A percentile compares a stretch with the other conserved stretches of the same genome.
Conservation (phyloP, 2,888 invertebrate species). For the Acrobasis repandana region DNA sequence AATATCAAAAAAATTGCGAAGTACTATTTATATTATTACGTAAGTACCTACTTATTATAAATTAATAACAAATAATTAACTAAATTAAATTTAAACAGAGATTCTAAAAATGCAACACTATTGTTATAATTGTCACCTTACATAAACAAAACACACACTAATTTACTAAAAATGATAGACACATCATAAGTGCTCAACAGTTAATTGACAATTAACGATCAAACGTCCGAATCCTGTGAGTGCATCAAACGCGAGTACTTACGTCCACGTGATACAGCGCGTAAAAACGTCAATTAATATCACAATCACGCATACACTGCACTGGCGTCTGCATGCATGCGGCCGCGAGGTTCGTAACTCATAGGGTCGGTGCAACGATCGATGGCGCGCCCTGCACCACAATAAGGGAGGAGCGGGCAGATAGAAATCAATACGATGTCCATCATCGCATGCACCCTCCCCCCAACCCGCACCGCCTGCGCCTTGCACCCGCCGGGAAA, state of each 20-base stretch:
- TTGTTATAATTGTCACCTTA: background rate
- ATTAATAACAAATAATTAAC: too few relatives aligned
- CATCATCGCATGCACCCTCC: conserved; percentile 85
- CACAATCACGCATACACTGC: conserved; percentile 50
- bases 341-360: conserved; percentile 59
- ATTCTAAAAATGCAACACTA: background rate
- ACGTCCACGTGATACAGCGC: conserved; percentile 62
- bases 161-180: background rate
- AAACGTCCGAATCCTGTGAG: conserved; percentile 22
- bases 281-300: conserved; percentile 45
- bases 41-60: too few relatives aligned
- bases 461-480: conserved; percentile 82
- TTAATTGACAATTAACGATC: conserved; percentile 27
- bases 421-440: conserved; percentile 84
- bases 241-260: conserved; percentile 45
- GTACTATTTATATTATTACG: too few relatives aligned
- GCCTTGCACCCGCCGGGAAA: conserved; percentile 75
- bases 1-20: too few relatives aligned
- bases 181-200: conserved; percentile 19
- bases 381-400: conserved; percentile 79
- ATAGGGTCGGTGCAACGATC: conserved; percentile 75
- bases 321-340: conserved; percentile 49
- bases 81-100: too few relatives aligned
- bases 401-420: conserved; percentile 81
- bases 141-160: background rate